These are phyloP conservation scores for Mesoligia furuncula DNA, from an alignment of 2,888 invertebrate genomes.

Conservation along the genomic window DNA sequence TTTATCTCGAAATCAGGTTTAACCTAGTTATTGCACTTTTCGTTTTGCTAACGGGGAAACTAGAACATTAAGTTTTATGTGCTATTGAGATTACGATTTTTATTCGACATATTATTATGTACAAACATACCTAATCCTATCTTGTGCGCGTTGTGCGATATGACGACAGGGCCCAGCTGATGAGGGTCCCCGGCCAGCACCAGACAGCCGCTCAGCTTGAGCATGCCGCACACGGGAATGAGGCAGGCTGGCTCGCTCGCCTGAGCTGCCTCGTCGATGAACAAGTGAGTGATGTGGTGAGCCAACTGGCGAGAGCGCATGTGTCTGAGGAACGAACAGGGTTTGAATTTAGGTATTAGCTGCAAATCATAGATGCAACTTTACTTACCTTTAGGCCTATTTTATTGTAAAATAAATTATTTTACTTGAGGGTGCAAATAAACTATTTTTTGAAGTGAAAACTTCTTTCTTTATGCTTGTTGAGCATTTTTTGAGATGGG, in stretches of 20 bases:
- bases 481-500: too few relatives aligned
- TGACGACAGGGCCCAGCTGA: slow-evolving; percentile 95
- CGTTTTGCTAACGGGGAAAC: neutral
- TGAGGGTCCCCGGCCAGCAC: slow-evolving; percentile 95
- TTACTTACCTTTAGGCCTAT: neutral
- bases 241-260: slow-evolving; percentile 96
- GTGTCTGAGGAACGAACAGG: slow-evolving; percentile 22
- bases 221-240: slow-evolving; percentile 92
- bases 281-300: slow-evolving; percentile 93
- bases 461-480: too few relatives aligned
- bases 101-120: neutral
- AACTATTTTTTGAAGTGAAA: too few relatives aligned
- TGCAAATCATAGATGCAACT: too few relatives aligned
- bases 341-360: neutral
- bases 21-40: too few relatives aligned
- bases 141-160: slow-evolving; percentile 89
- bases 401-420: neutral
- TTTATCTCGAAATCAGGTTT: too few relatives aligned
- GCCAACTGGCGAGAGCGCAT: fast-evolving
- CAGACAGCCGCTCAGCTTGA: slow-evolving; percentile 87
- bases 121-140: slow-evolving; percentile 90
- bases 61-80: neutral
- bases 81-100: neutral
- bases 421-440: neutral
- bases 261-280: slow-evolving; percentile 98